Base-by-base conservation (phyloP, 2,888 invertebrate species). In the Clostera curtula region DNA sequence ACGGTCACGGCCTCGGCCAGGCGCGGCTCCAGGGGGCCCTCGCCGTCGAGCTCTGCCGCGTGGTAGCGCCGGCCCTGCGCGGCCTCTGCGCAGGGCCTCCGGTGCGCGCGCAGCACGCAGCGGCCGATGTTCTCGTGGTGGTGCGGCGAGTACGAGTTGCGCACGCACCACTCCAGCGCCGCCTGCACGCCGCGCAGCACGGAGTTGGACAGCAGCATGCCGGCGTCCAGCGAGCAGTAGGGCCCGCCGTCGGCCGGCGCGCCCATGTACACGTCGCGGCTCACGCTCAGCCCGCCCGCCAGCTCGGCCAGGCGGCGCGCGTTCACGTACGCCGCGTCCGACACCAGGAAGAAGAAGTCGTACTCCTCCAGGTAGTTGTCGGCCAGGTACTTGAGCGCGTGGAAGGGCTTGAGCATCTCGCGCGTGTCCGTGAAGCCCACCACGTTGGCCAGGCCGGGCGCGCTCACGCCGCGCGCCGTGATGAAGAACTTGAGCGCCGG, bases 331-430 rank as follows among this genome's bases (percentile, higher is more conserved):
- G 92, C 90, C 4, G 87, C 86, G 70, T 98, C 98, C 20, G 93
- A 90, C 23, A 93, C 88, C 25, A 98, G 82, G 64, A 95, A 92
- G 77, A 96, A 97, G 80, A 93, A 98, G 71, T 98, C 96, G 70
- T 92, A 98, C 49, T 93, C 93, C 50, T 96, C 92, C 16, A 93
- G 76, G 73, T 92, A 95, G 65, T 95, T 95, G 50, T 96, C 96
- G 0, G 91, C 90, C 6, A 97, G 89, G 64, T 96, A 97, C 64
- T 95, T 95, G 21, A 97, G 85, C 10, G 93, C 90, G 61, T 95
- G 95, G 69, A 96, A 93, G 0, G 95, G 94, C 45, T 93, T 88
- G 8, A 94, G 85, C 64, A 91, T 75, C 31, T 80, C 66, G 77
- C 88, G 47, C 85, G 87, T 91, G 65, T 96, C 95, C 0, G 94